Evolutionary conservation across 2,113 vertebrate genomes (phyloP), one percentile per base, ranked within the genome.

Genomic region (Albula glossodonta): DNA sequence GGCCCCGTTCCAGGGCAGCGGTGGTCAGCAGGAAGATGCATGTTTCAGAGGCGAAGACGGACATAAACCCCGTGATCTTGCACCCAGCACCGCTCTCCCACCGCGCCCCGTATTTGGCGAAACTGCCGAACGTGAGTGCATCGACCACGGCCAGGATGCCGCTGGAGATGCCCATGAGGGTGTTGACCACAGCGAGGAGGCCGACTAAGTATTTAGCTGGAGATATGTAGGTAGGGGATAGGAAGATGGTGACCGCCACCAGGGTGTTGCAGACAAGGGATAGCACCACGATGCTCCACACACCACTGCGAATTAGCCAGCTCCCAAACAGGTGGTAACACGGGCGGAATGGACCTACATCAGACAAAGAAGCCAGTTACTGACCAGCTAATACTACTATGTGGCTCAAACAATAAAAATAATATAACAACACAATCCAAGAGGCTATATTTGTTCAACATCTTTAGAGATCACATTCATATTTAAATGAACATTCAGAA

Each of bases 11-110:
- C n/a, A 98, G 93, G 0, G 96, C 96, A 3, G 97, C 96, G 41
- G 95, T 84, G 0, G 97, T 98, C 51, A 99, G 95, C 89, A 99
- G 93, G 92, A 99, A 98, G 87, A 98, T 93, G 15, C 96, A 95
- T 7, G 96, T 96, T 87, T 99, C 97, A 0, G 97, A 96, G 2
- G 97, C 95, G 88, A 98, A 98, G 80, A 98, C 94, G 9, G 95
- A 96, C 90, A 98, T 89, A 90, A 98, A 96, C 0, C 97, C 97
- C 2, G 96, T 95, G 63, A 96, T 81, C 63, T 94, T 95, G 91
- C 98, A 99, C 48, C 97, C 96, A 7, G 91, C 88, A 86, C 97
- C 97, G 89, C 94, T 96, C 92, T 98, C 97, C 98, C 98, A 99
- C 88, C 56, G 87, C 0, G 95, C 95, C 0, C 97, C 98, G 0